Evolutionary conservation across 92 coral and sea anemone species (phyloP), one percentile per base, ranked within the genome.

Genomic region (Micromussa lordhowensis): DNA sequence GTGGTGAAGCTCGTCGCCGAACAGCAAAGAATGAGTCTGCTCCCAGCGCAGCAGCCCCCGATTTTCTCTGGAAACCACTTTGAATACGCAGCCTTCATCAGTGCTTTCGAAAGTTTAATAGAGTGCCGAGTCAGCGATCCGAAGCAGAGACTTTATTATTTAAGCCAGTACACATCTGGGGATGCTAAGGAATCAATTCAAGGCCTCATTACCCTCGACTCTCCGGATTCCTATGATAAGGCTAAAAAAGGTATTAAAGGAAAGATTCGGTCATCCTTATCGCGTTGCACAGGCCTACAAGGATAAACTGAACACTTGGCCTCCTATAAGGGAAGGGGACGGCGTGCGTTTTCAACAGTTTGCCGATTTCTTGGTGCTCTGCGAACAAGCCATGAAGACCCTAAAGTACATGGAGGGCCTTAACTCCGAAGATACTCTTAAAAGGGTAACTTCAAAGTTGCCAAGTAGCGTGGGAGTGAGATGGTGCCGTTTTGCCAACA

Each of bases 231-330:
- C 48, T 87, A 91, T 82, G 85, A 68, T 26, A 81, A 88, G 75
- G 93, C 93, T 9, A 78, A 82, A 73, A 85, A 85, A 24, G 48
- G n/a, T n/a, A n/a, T n/a, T n/a, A n/a, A 85, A 85, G 38, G 82
- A 90, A 72, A 86, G 93, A 75, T 90, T 90, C 61, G 90, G 90
- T 6, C 90, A 90, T 80, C 86, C 87, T 80, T 85, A 85, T 57
- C 90, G 82, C 40, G 84, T 90, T 29, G 85, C 87, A 19, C 90
- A 90, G 64, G 90, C 90, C 32, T 90, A 86, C 35, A 80, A 90
- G 74, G 87, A 86, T 18, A 79, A 63, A 26, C 70, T 86, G 63
- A 89, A 61, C n/a, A 75, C 29, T 31, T 90, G 93, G 90, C 79
- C 87, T 38, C 84, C 90, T 17, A 81, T 91, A 31, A 68, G 63